Evolutionary conservation across 2,113 vertebrate genomes (phyloP).

Genomic region (Bucco capensis): DNA sequence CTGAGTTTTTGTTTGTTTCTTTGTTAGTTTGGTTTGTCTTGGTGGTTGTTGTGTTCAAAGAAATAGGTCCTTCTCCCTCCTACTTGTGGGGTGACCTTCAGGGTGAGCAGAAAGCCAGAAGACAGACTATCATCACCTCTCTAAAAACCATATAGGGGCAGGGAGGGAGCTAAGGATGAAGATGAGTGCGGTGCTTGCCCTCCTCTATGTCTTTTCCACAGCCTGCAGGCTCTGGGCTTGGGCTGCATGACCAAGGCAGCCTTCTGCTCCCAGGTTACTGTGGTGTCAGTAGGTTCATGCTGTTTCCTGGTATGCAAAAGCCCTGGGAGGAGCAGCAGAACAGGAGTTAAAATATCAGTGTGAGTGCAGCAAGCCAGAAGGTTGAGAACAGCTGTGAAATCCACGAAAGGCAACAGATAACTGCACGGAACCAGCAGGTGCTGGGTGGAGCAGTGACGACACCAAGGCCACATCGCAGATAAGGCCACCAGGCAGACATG

Average conservation of each 20-base stretch:
- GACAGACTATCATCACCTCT: accelerated
- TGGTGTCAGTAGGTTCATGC: accelerated
- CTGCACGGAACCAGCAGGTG: background rate
- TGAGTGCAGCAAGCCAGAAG: accelerated
- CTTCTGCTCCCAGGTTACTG: accelerated
- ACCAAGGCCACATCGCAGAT: background rate
- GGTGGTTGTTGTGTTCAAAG: too few species aligned
- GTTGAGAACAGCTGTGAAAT: background rate
- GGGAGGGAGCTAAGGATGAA: background rate
- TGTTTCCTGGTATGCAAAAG: accelerated
- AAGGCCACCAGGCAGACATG: background rate
- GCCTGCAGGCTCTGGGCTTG: background rate
- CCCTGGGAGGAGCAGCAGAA: background rate
- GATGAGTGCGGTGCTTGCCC: background rate
- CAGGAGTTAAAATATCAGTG: background rate
- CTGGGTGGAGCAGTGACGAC: background rate
- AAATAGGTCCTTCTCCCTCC: background rate
- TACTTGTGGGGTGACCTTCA: background rate
- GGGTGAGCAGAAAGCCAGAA: background rate
- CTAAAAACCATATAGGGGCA: background rate
- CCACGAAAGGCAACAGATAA: background rate
- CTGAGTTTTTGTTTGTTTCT: background rate
- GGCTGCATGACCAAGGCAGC: background rate
- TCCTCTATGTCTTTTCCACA: background rate
- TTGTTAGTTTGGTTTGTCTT: too few species aligned